Evolutionary conservation across 2,797 vertebrate genomes (phyloP).

Genomic region (Ciconia nigra): DNA sequence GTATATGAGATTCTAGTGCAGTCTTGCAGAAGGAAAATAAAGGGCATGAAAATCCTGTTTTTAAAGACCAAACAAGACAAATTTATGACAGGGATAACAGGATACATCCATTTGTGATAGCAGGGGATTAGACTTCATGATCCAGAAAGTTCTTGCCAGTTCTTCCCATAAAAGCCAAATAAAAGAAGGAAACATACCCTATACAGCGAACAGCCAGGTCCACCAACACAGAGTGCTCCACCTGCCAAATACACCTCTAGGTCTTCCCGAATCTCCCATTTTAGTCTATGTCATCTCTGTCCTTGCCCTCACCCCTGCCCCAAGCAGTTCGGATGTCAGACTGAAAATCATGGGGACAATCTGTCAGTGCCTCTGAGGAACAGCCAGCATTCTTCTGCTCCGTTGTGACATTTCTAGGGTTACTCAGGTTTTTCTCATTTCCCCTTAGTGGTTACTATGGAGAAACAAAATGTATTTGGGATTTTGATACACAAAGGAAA

Average conservation of each 20-base stretch:
- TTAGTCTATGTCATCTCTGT: neutral
- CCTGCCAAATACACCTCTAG: neutral
- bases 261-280: neutral
- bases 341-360: neutral
- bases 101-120: neutral
- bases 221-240: neutral
- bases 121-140: neutral
- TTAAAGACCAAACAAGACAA: neutral
- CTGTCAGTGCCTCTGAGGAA: neutral
- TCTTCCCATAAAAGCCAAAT: neutral
- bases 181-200: neutral
- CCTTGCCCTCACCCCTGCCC: neutral
- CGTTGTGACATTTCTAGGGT: neutral
- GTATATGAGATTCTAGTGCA: neutral
- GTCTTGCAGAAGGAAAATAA: neutral
- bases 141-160: neutral
- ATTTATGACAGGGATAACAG: neutral
- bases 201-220: neutral
- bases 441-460: neutral
- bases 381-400: neutral
- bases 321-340: neutral
- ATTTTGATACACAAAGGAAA: neutral
- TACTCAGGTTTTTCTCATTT: neutral
- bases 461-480: neutral
- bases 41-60: neutral